Conservation (phyloP, 2,797 vertebrate species). For the Helarctos malayanus region DNA sequence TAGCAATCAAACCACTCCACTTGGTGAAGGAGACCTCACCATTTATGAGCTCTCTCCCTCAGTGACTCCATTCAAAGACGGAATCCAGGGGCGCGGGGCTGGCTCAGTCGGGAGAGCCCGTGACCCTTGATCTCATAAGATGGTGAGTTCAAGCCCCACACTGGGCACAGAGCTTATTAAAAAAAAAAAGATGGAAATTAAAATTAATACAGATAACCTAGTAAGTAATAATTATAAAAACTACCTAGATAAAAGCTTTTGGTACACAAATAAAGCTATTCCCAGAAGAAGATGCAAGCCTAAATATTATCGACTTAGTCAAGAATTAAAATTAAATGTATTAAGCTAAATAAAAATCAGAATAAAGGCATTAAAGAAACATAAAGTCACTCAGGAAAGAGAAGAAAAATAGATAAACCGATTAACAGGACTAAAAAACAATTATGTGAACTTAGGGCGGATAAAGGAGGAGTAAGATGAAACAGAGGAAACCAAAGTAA, state of each 20-base stretch:
- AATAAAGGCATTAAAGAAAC: slow-evolving; percentile 11
- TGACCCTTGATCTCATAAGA: not conserved
- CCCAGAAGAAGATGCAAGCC: not conserved
- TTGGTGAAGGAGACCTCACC: not conserved
- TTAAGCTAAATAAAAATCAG: not conserved
- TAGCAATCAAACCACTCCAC: not conserved
- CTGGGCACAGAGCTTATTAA: not conserved
- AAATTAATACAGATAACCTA: not conserved
- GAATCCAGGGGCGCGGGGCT: not conserved
- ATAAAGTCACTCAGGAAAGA: not conserved
- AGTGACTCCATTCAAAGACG: not conserved
- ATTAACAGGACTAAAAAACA: not conserved
- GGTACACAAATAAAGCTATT: not conserved
- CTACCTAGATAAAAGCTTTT: not conserved
- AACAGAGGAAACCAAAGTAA: not conserved
- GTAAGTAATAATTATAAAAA: slow-evolving; percentile 6
- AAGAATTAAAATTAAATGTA: slow-evolving; percentile 56
- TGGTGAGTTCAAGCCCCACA: not conserved
- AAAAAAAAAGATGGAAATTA: slow-evolving; percentile 9
- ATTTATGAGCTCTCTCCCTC: not conserved
- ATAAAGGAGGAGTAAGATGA: not conserved
- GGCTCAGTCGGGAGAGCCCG: fast-evolving
- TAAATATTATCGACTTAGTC: not conserved
- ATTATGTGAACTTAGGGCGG: not conserved
- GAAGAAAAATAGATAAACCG: not conserved